Conservation (phyloP, 2,113 vertebrate species). For the Climacteris rufus region DNA sequence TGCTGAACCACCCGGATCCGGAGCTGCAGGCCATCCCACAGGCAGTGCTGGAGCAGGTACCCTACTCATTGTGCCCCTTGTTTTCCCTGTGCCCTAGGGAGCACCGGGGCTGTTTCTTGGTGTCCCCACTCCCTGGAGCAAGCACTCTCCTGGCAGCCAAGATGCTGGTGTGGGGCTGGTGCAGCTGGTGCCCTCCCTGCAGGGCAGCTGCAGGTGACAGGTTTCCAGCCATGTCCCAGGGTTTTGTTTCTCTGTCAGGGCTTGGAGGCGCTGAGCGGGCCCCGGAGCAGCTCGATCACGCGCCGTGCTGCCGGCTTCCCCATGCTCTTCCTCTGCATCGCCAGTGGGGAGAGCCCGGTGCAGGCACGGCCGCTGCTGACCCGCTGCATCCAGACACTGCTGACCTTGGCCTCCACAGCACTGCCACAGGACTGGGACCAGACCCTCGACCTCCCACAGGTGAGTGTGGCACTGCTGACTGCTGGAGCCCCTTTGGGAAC, state of each 20-base stretch:
- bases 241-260: conserved; percentile 61
- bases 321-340: conserved; percentile 83
- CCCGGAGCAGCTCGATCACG: conserved; percentile 79
- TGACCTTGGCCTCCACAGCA: conserved; percentile 67
- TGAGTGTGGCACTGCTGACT: background rate
- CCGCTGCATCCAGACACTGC: conserved; percentile 68
- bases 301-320: conserved; percentile 84
- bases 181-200: background rate
- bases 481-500: background rate
- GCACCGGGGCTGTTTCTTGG: rapidly evolving
- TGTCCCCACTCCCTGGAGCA: background rate
- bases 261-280: conserved; percentile 71
- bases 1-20: conserved; percentile 67
- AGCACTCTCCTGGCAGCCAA: background rate
- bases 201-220: background rate
- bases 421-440: conserved; percentile 81
- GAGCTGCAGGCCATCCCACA: conserved; percentile 76
- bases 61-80: rapidly evolving
- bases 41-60: conserved; percentile 78
- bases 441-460: conserved; percentile 87
- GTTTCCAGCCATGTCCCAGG: background rate
- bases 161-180: rapidly evolving
- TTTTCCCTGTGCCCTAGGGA: rapidly evolving
- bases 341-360: conserved; percentile 73
- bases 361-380: conserved; percentile 73